A percentile compares a stretch with the other conserved stretches of the same genome.
Evolutionary conservation across 1,140 invertebrate genomes (phyloP).

Genomic region (Harpegnathos saltator): DNA sequence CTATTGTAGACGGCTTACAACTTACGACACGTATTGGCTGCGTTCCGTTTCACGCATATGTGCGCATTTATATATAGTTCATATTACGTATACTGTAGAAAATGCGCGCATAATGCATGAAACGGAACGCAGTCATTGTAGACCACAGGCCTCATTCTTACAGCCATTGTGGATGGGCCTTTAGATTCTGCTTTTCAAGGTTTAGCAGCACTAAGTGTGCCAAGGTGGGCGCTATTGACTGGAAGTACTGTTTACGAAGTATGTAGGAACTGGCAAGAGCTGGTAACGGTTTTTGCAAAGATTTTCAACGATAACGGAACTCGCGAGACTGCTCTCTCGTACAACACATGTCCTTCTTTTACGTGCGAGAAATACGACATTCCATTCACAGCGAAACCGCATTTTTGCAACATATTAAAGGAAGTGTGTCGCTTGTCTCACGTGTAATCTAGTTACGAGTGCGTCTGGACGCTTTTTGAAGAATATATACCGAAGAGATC

Average conservation of each 20-base stretch:
- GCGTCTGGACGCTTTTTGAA: neutral
- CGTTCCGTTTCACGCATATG: no score
- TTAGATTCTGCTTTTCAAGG: no score
- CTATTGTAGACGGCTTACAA: no score
- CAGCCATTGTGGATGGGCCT: no score
- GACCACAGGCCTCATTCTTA: no score
- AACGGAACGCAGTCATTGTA: no score
- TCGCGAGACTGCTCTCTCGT: neutral
- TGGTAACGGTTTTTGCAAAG: constrained; percentile 34
- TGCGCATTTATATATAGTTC: no score
- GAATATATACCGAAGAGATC: neutral
- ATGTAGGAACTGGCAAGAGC: neutral
- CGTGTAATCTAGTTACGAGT: constrained; percentile 23
- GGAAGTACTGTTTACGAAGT: constrained; percentile 17
- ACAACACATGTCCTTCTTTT: neutral
- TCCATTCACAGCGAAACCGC: neutral
- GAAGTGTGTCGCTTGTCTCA: neutral
- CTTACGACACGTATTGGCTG: no score
- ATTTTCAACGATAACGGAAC: neutral
- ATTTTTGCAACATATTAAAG: neutral
- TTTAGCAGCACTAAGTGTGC: no score
- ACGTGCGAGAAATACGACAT: neutral
- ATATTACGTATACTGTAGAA: no score
- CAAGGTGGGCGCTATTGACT: neutral
- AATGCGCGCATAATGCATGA: no score